Base-by-base conservation (phyloP, 2,113 vertebrate genomes). In the Notiomystis cincta region DNA sequence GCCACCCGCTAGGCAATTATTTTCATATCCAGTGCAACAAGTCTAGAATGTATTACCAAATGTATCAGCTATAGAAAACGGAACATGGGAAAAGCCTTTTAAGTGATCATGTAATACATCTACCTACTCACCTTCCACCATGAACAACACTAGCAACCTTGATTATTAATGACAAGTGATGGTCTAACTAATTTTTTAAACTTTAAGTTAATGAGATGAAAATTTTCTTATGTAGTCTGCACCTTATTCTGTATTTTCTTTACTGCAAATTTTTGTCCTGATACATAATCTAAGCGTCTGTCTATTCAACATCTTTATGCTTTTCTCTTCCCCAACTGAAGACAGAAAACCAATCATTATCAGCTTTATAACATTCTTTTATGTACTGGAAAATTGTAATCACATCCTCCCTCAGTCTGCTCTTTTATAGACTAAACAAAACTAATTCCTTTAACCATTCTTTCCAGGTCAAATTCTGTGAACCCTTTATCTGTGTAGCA, bases 391-490 rank as follows among this genome's bases (percentile, higher is more conserved):
- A 97, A 86, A 92, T 86, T 77, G 50, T 44, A 97, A 97, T 96
- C 92, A 92, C 94, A 88, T 93, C 90, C 92, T 93, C 86, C 75
- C 71, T 92, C 79, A 15, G 79, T 62, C 88, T 93, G 62, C 30
- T 81, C 62, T 95, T 94, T 78, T 77, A 79, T 90, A 94, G 94
- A 97, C 96, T 93, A 97, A 96, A 97, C 90, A 95, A 96, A 93
- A 72, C 33, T 80, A 94, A 96, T 70, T 94, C 71, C 76, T 95
- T 96, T 73, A 92, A 56, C 88, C 79, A 95, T 94, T 93, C 90
- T 95, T 96, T 95, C 79, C 94, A 95, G 92, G 96, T 96, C 95
- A 94, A 48, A 92, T 83, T 93, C 81, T 82, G 86, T 95, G 92
- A 95, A 95, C 82, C 24, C 81, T 94, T 86, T 95, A 92, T 94